phyloP scores from a whole-genome alignment of 2,888 invertebrate species.

The Charanyca ferruginea region DNA sequence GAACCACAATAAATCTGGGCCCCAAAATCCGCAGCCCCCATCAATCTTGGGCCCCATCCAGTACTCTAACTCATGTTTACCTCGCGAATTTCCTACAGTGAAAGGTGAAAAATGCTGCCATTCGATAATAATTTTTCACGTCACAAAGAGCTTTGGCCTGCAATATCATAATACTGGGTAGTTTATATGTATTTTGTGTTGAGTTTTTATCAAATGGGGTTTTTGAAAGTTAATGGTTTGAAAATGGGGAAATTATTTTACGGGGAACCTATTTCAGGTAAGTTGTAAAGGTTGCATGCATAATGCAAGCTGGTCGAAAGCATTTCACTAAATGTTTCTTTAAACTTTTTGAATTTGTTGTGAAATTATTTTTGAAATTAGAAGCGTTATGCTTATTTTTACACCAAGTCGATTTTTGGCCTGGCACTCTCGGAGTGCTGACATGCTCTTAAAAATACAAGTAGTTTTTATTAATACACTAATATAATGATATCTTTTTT shows the following conservation, averaged over 20 bases:
- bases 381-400: no score
- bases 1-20: constrained; percentile 51
- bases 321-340: no score
- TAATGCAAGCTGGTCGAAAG: no score
- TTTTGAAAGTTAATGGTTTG: neutral
- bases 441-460: no score
- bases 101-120: constrained; percentile 74
- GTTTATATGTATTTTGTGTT: constrained; percentile 36
- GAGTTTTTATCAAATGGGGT: constrained; percentile 28
- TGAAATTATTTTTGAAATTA: no score
- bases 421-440: no score
- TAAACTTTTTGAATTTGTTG: no score
- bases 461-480: no score
- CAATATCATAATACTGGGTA: constrained; percentile 62
- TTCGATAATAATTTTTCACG: constrained; percentile 74
- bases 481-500: no score
- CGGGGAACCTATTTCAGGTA: no score
- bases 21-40: constrained; percentile 39
- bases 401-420: no score
- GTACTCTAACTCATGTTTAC: constrained; percentile 56
- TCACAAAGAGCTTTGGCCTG: constrained; percentile 53
- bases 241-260: neutral
- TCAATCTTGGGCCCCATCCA: constrained; percentile 58
- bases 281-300: no score
- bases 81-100: constrained; percentile 59